Evolutionary conservation across 1,140 invertebrate species (phyloP), one percentile per base, ranked within the genome.

Genomic region (Heliothis subflexa): DNA sequence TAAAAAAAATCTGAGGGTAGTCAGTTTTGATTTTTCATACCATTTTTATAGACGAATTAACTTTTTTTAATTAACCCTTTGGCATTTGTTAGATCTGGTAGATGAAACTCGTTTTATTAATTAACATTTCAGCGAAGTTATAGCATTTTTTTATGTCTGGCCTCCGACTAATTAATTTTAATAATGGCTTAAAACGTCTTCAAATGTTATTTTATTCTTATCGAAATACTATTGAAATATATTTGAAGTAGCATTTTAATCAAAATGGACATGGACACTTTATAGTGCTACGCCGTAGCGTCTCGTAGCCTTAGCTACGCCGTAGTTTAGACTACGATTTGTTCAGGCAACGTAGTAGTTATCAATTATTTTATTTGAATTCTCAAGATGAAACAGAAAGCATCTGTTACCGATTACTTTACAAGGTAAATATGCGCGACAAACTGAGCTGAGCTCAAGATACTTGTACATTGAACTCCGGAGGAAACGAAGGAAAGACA

Each of bases 81-180:
- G 66, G 18, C 14, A 12, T 18, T 49, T 70, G 49, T 50, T 52
- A 52, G 13, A 52, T 70, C 47, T 50, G 21, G 18, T 18, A 70
- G 47, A 70, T 14, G 21, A 70, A 70, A 70, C 49, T 50, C 52
- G 25, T 52, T 50, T 70, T 50, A 70, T 70, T 70, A 52, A 70
- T 70, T 50, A 70, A 70, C 21, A 47, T 70, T 70, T 70, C 12
- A n/a, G 16, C 13, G 9, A 70, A 70, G 47, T 70, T 70, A 52
- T 70, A 21, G n/a, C 49, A 52, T 70, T 52, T 70, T 52, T 70
- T 70, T 52, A 70, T 25, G 25, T 70, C 21, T 28, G 21, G 21
- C 18, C n/a, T 7, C 47, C 47, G 49, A 70, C 66, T 28, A 70
- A 70, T 70, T 12, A 70, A 70, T 70, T 52, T 70, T 25, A 70